Conservation (phyloP, 1,140 invertebrate species). For the Lysiphlebus fabarum region DNA sequence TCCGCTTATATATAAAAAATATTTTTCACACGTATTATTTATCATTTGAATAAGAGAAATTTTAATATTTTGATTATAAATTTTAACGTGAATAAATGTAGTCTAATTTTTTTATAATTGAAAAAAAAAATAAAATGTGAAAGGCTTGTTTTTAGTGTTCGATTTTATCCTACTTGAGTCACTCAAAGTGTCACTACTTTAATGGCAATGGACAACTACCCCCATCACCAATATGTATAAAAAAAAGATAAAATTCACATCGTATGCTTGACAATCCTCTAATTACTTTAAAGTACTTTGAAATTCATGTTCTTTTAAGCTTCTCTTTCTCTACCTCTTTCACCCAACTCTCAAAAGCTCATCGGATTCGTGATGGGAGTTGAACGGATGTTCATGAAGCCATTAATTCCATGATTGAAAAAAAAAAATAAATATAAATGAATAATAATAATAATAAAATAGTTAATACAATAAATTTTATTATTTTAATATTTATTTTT, state of each 20-base stretch:
- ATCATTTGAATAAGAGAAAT: too few relatives aligned
- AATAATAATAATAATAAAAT: neutral
- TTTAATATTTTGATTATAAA: too few relatives aligned
- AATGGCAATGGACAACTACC: slow-evolving; percentile 44
- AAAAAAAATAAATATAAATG: neutral
- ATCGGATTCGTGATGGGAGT: too few relatives aligned
- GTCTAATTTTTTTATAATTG: neutral
- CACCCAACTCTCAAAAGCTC: slow-evolving; percentile 24
- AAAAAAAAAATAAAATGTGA: too few relatives aligned
- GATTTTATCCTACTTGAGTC: slow-evolving; percentile 30
- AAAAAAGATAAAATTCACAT: slow-evolving; percentile 16
- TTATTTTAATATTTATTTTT: too few relatives aligned
- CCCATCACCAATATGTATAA: neutral
- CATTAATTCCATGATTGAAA: slow-evolving; percentile 8
- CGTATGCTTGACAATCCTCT: slow-evolving; percentile 49
- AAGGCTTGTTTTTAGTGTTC: too few relatives aligned
- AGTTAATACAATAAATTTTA: neutral
- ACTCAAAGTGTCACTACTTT: slow-evolving; percentile 26
- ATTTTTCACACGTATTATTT: too few relatives aligned
- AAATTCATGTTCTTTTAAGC: slow-evolving; percentile 31
- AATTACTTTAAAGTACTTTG: slow-evolving; percentile 55
- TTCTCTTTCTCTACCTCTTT: too few relatives aligned
- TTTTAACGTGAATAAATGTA: too few relatives aligned
- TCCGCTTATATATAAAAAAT: too few relatives aligned
- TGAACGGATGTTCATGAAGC: neutral